These are phyloP conservation scores for Xenopus tropicalis DNA, from an alignment of 2,113 vertebrate species.

Conservation along the genomic window UCB_Xtro_10.0 CM004449.2:30459001-30459500, in stretches of 20 bases:
- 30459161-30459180: not conserved
- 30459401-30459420: too few relatives aligned
- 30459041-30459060: slow-evolving; percentile 10
- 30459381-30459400: too few relatives aligned
- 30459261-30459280: not conserved
- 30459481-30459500: too few relatives aligned
- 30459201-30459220: slow-evolving; percentile 9
- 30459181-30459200: slow-evolving; percentile 36
- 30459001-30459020: not conserved
- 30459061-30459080: slow-evolving; percentile 20
- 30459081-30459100: slow-evolving; percentile 22
- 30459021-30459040: not conserved
- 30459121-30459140: slow-evolving; percentile 36
- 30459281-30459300: not conserved
- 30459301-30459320: not conserved
- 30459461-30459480: too few relatives aligned
- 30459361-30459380: too few relatives aligned
- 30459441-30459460: too few relatives aligned
- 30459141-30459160: not conserved
- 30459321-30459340: too few relatives aligned
- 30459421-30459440: too few relatives aligned
- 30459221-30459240: not conserved
- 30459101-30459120: not conserved
- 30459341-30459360: too few relatives aligned
- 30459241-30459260: not conserved